Percentiles rank a stretch among this genome's conserved stretches.
Conservation (phyloP, 2,113 vertebrate species). For the Orcinus orca region DNA sequence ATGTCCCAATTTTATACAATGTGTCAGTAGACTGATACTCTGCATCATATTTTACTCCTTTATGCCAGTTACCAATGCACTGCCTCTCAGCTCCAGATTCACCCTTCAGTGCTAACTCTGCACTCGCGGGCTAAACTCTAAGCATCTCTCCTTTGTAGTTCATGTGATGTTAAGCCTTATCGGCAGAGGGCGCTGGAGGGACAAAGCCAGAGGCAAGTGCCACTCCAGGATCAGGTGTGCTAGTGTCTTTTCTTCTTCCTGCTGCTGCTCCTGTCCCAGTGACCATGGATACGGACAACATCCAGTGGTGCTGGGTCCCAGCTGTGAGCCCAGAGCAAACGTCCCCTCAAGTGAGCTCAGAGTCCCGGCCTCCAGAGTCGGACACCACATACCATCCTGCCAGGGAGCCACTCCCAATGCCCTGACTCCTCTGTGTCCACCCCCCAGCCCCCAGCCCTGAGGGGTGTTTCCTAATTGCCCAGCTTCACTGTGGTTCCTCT, state of each 20-base stretch:
- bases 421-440: not conserved
- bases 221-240: not conserved
- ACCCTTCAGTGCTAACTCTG: no score
- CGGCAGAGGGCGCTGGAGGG: not conserved
- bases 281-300: not conserved
- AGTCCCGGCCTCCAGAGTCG: rapidly evolving
- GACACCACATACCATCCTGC: no score
- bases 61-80: not conserved
- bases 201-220: not conserved
- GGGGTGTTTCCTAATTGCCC: not conserved
- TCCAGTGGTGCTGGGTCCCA: not conserved
- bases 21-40: not conserved
- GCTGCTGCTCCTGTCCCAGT: not conserved
- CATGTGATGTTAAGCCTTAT: no score
- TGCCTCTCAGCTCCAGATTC: no score
- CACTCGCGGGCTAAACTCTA: not conserved
- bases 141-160: not conserved
- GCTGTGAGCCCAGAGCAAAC: not conserved
- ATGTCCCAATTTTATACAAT: not conserved
- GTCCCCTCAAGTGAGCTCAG: not conserved
- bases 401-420: not conserved
- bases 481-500: not conserved
- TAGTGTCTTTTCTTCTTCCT: not conserved
- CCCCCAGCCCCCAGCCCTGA: not conserved
- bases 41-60: not conserved